Conservation (phyloP, 2,113 vertebrate species). For the Coptodon rendalli region DNA sequence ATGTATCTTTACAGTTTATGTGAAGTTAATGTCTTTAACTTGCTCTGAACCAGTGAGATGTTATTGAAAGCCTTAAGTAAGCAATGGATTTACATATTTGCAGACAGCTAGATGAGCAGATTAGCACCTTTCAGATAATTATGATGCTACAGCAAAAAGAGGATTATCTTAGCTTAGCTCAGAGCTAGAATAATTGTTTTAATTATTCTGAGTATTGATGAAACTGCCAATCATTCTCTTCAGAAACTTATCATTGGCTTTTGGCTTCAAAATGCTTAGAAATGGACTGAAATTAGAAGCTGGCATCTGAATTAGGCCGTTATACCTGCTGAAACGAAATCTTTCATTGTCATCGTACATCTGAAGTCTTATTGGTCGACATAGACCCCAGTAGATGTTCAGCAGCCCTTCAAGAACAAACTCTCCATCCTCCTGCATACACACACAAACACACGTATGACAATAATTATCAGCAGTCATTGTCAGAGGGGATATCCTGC, state of each 20-base stretch:
- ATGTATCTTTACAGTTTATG: not conserved
- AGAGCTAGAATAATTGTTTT: not conserved
- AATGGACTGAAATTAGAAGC: not conserved
- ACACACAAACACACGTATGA: slow-evolving; percentile 20
- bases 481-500: slow-evolving; percentile 68
- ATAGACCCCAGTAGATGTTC: slow-evolving; percentile 94
- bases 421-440: slow-evolving; percentile 82
- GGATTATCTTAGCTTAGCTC: not conserved
- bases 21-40: not conserved
- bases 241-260: not conserved
- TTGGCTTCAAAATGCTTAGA: not conserved
- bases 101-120: not conserved
- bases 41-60: not conserved
- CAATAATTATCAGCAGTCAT: slow-evolving; percentile 24
- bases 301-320: not conserved
- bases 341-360: slow-evolving; percentile 94
- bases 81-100: not conserved
- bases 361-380: slow-evolving; percentile 91
- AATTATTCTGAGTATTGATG: not conserved
- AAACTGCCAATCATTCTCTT: not conserved
- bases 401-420: slow-evolving; percentile 90
- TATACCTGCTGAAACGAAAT: slow-evolving; percentile 67
- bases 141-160: not conserved
- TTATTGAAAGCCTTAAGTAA: not conserved
- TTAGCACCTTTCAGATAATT: not conserved